phyloP scores from a whole-genome alignment of 2,113 vertebrate genomes.

The Mystacornis crossleyi region DNA sequence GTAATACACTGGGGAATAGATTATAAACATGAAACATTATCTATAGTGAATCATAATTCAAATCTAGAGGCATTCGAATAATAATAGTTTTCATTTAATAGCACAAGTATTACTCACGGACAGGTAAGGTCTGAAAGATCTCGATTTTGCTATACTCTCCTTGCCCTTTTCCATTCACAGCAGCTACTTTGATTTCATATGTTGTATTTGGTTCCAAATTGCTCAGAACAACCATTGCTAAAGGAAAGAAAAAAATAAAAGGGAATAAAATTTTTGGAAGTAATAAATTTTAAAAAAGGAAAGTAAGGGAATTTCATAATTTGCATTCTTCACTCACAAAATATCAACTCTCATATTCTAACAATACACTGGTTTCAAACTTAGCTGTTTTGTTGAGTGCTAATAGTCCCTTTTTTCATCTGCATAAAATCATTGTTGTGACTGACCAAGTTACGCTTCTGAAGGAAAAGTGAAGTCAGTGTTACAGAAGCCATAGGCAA shows the following conservation, averaged over 20 bases:
- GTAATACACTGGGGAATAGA: not conserved
- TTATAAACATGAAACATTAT: not conserved
- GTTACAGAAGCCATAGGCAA: not conserved
- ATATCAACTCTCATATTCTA: not conserved
- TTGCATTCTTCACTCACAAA: not conserved
- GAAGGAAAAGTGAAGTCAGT: not conserved
- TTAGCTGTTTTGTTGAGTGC: not conserved
- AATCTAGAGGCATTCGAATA: not conserved
- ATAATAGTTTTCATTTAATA: not conserved
- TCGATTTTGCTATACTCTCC: constrained; percentile 95
- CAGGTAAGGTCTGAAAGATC: constrained; percentile 94
- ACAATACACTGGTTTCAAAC: not conserved
- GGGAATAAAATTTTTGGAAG: not conserved
- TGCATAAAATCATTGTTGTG: not conserved
- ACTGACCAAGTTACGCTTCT: not conserved
- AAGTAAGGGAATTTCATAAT: not conserved
- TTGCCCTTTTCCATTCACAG: constrained; percentile 96
- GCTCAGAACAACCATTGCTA: constrained; percentile 89
- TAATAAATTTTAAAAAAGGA: not conserved
- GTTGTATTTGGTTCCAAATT: constrained; percentile 96
- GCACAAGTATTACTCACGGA: constrained; percentile 83
- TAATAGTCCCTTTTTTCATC: not conserved
- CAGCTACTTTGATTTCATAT: constrained; percentile 93
- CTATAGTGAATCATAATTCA: not conserved
- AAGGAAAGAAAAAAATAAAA: not conserved